Percentiles rank a stretch among this genome's conserved stretches.
Conservation (phyloP, 1,140 invertebrate species). For the Cherax quadricarinatus region DNA sequence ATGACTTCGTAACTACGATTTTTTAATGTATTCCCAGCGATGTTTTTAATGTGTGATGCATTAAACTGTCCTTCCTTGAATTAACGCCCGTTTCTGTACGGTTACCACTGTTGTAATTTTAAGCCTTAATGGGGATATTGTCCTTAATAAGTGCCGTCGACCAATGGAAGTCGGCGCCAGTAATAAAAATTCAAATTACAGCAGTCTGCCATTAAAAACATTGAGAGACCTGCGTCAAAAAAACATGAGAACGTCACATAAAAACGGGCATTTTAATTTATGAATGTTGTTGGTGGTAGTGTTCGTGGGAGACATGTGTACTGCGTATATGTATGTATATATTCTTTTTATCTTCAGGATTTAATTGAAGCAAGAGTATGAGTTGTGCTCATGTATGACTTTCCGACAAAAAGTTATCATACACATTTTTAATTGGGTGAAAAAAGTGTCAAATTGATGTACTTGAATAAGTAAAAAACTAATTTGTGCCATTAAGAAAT, state of each 20-base stretch:
- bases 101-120: background rate
- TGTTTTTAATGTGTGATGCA: background rate
- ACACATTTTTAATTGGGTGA: too few relatives aligned
- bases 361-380: background rate
- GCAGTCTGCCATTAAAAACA: conserved; percentile 32
- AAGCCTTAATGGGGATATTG: conserved; percentile 31
- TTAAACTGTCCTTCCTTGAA: conserved; percentile 1
- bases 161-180: conserved; percentile 22
- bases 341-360: background rate
- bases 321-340: background rate
- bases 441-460: too few relatives aligned
- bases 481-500: too few relatives aligned
- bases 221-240: background rate
- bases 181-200: conserved; percentile 47
- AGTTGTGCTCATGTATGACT: background rate
- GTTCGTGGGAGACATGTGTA: background rate
- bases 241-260: conserved; percentile 19
- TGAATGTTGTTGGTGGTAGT: background rate
- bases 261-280: conserved; percentile 38
- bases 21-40: background rate
- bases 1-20: background rate
- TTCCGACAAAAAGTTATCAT: too few relatives aligned
- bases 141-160: conserved; percentile 22
- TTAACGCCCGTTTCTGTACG: background rate
- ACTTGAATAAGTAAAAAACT: too few relatives aligned